These are phyloP conservation scores for Symphodus melops DNA, from an alignment of 2,113 vertebrate genomes.

Conservation along the genomic window DNA sequence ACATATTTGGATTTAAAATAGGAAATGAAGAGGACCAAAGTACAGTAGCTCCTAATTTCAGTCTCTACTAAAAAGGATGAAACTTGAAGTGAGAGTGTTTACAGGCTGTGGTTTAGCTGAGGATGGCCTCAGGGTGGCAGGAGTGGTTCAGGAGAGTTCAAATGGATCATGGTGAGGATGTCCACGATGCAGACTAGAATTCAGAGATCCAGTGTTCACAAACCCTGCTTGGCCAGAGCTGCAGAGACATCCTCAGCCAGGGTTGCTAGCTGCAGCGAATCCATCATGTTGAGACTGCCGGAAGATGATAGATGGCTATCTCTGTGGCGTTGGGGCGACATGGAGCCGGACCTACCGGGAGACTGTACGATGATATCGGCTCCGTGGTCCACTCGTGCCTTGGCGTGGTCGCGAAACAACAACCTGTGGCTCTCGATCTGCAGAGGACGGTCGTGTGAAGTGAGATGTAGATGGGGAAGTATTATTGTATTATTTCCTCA, in stretches of 20 bases:
- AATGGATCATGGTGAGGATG: slow-evolving; percentile 37
- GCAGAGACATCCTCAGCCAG: slow-evolving; percentile 97
- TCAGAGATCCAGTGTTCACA: slow-evolving; percentile 86
- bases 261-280: slow-evolving; percentile 95
- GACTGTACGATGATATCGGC: slow-evolving; percentile 94
- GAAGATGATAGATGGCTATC: slow-evolving; percentile 96
- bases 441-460: slow-evolving; percentile 56
- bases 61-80: slow-evolving; percentile 62
- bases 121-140: slow-evolving; percentile 54
- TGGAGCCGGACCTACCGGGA: slow-evolving; percentile 87
- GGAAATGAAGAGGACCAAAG: slow-evolving; percentile 60
- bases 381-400: slow-evolving; percentile 94
- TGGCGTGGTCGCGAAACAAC: slow-evolving; percentile 91
- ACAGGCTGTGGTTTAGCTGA: slow-evolving; percentile 53
- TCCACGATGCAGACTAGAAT: slow-evolving; percentile 15
- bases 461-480: slow-evolving; percentile 37
- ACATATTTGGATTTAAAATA: slow-evolving; percentile 61
- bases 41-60: slow-evolving; percentile 66
- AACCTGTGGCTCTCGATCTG: slow-evolving; percentile 98
- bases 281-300: slow-evolving; percentile 96
- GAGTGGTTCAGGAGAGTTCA: slow-evolving; percentile 53
- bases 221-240: slow-evolving; percentile 97
- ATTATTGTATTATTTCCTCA: neutral
- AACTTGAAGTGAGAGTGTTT: slow-evolving; percentile 43
- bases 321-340: slow-evolving; percentile 88